Evolutionary conservation across 2,888 invertebrate species (phyloP), one percentile per base, ranked within the genome.

Genomic region (Leucophenga montana): DNA sequence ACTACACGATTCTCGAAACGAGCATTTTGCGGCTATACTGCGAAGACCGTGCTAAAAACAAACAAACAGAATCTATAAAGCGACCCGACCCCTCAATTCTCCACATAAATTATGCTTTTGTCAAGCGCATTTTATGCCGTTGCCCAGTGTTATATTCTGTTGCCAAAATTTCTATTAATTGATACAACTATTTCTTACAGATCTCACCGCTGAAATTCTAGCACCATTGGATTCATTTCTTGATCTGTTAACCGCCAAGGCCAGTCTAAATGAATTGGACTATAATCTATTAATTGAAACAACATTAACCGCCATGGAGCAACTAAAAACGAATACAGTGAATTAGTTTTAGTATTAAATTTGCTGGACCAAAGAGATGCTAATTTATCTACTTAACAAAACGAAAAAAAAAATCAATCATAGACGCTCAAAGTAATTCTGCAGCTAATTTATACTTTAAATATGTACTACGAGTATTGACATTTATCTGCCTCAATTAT

Each of bases 231-330:
- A 96, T 85, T 95, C 95, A 5, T 95, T 96, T 86, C 90, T 96
- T 71, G 95, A 95, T 88, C 90, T 96, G 70, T 90, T 96, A 54
- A 95, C 95, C 0, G 96, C 95, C 8, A 96, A 96, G 90, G 95
- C 95, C 14, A 95, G 94, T 86, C 91, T 95, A 72, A 93, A 94
- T 73, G 95, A 96, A 85, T 89, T 96, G 79, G 95, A 96, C 88
- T 95, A 96, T 88, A 95, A 95, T 80, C 90, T 96, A 72, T 91
- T 96, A 59, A 95, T 95, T 78, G 95, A 96, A 88, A 95, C 95
- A 14, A 95, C 95, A 27, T 80, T 88, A 20, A 85, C 87, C 48
- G 89, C 89, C 33, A 82, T 89, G 80, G 87, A 88, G 27, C 83
- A 85, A 57, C 77, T 88, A 27, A 83, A 80, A 67, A 69, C 66